Conservation (phyloP, 2,888 invertebrate genomes). For the Candidula unifasciata region DNA sequence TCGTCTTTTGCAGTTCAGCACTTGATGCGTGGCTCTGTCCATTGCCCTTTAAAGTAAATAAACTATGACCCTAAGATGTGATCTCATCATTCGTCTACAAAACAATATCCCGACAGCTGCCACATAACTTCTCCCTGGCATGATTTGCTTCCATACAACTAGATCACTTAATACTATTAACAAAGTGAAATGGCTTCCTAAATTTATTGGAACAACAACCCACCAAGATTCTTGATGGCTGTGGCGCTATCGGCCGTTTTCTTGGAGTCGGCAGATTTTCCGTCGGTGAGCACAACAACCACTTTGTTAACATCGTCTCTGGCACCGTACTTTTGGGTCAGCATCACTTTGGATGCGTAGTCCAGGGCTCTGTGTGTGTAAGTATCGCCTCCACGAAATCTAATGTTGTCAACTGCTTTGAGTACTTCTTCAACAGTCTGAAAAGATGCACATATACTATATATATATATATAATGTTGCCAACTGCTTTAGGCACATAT, state of each 20-base stretch:
- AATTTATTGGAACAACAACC: neutral
- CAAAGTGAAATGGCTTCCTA: no score
- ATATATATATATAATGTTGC: neutral
- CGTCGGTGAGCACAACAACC: conserved; percentile 69
- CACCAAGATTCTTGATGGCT: conserved; percentile 38
- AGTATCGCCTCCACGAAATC: conserved; percentile 40
- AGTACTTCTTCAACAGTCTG: conserved; percentile 44
- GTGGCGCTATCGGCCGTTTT: conserved; percentile 54
- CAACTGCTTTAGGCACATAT: no score
- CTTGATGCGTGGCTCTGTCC: no score
- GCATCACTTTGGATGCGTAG: conserved; percentile 30
- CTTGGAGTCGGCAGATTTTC: conserved; percentile 53
- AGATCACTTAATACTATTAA: no score
- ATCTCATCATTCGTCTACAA: no score
- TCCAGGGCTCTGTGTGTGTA: conserved; percentile 48
- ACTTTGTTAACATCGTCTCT: conserved; percentile 59
- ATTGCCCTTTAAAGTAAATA: no score
- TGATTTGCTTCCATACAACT: no score
- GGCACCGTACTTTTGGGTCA: conserved; percentile 52
- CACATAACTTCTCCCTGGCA: no score
- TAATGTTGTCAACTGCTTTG: conserved; percentile 26
- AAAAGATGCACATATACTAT: neutral
- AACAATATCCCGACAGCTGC: no score
- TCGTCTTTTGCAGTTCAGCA: no score
- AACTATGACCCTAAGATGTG: no score